Evolutionary conservation across 2,113 vertebrate genomes (phyloP).

Genomic region (Pygoscelis adeliae): DNA sequence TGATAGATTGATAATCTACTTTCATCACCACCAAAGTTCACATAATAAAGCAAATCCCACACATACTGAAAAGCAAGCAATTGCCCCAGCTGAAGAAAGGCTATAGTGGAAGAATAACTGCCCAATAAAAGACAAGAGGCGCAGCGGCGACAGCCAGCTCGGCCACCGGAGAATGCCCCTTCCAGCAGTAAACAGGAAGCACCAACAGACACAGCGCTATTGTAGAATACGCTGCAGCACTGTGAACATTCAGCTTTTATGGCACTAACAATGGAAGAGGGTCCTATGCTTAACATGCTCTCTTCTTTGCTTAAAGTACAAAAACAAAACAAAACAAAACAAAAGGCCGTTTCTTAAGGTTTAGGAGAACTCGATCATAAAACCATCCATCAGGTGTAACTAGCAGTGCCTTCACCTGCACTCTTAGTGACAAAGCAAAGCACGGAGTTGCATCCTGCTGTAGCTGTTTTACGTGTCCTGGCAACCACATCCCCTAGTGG

Average conservation of each 20-base stretch:
- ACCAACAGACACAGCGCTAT: not conserved
- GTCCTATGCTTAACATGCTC: not conserved
- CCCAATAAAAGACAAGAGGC: not conserved
- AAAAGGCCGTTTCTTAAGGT: not conserved
- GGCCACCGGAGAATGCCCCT: not conserved
- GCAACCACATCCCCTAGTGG: conserved; percentile 70
- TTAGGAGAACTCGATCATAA: not conserved
- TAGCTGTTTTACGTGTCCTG: conserved; percentile 59
- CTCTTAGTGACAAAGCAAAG: not conserved
- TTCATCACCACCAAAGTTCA: not conserved
- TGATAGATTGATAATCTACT: not conserved
- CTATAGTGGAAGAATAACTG: not conserved
- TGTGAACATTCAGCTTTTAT: not conserved
- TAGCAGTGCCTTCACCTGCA: not conserved
- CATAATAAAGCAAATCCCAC: not conserved
- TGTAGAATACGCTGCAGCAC: rapidly evolving
- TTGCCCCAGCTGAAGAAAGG: not conserved
- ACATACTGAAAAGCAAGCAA: not conserved
- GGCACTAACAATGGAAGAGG: not conserved
- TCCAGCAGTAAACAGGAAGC: not conserved
- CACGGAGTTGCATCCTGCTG: not conserved
- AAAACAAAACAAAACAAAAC: not conserved
- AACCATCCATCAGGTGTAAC: not conserved
- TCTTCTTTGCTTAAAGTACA: not conserved
- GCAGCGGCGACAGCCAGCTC: rapidly evolving